Evolutionary conservation across 2,888 invertebrate species (phyloP).

Genomic region (Epinotia nisella): DNA sequence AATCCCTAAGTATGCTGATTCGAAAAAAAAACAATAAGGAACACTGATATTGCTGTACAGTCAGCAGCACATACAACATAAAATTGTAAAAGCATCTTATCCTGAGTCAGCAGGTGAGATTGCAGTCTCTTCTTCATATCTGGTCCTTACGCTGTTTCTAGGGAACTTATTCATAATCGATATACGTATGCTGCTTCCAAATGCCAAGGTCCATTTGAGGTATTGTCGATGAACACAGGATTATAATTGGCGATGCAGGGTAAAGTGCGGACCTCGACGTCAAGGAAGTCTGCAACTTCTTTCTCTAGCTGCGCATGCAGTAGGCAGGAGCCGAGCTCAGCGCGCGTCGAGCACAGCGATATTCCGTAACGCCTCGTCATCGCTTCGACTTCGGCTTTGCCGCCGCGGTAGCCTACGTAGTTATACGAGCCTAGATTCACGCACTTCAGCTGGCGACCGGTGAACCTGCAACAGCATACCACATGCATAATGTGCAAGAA

Average conservation of each 20-base stretch:
- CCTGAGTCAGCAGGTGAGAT: too few species aligned
- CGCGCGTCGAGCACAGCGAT: constrained; percentile 89
- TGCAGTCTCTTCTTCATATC: too few species aligned
- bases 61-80: too few species aligned
- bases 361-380: constrained; percentile 90
- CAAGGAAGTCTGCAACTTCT: constrained; percentile 94
- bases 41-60: neutral
- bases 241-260: neutral
- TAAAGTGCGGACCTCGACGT: constrained; percentile 87
- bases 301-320: constrained; percentile 93
- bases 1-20: neutral
- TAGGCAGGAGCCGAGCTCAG: constrained; percentile 90
- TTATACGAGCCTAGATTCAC: constrained; percentile 99
- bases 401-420: constrained; percentile 98
- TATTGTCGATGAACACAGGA: too few species aligned
- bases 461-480: constrained; percentile 85
- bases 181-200: neutral
- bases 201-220: neutral
- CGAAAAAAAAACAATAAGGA: neutral
- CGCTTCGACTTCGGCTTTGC: constrained; percentile 83
- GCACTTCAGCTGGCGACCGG: constrained; percentile 92
- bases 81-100: too few species aligned
- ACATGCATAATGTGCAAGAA: neutral
- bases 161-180: too few species aligned
- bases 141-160: too few species aligned